Evolutionary conservation across 2,888 invertebrate species (phyloP), one percentile per base, ranked within the genome.

Genomic region (Cistogaster globosa): DNA sequence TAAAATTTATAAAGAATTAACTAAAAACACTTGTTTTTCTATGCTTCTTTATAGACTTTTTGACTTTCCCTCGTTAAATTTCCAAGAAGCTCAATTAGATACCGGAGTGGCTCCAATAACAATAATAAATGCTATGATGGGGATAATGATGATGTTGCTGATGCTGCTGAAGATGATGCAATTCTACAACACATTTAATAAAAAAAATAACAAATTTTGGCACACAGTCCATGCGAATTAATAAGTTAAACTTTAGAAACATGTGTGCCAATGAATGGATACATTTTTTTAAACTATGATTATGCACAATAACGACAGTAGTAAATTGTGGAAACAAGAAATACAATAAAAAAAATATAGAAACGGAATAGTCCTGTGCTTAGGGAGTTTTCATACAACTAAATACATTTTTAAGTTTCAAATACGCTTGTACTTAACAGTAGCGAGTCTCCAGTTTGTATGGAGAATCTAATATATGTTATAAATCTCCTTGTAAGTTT

Each of bases 21-120:
- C n/a, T n/a, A n/a, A n/a, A n/a, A n/a, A n/a, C n/a, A n/a, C n/a
- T n/a, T n/a, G n/a, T n/a, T n/a, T n/a, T n/a, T n/a, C n/a, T 32
- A 32, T 32, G 32, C 32, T 32, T 32, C 6, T 32, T 32, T 2
- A 2, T 6, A 32, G 32, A 32, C 32, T 7, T 32, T 26, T 32
- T 32, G 32, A 0, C 32, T 32, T 7, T 8, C 32, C 32, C 32
- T 32, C 32, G 32, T 32, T 32, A 32, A 63, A 69, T 63, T 68
- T 85, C 82, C 18, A 83, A 85, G 79, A 79, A 75, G 85, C 83
- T 83, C 75, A 86, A 75, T 76, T 78, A 86, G 76, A 86, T 68
- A 75, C 36, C 58, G 60, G 69, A 76, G 72, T 71, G 77, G 45
- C 60, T 65, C 45, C 57, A 75, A 75, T 69, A 74, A 53, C 55